Percentiles rank a stretch among this genome's conserved stretches.
Evolutionary conservation across 2,113 vertebrate genomes (phyloP).

Genomic region (Rhombomys opimus): DNA sequence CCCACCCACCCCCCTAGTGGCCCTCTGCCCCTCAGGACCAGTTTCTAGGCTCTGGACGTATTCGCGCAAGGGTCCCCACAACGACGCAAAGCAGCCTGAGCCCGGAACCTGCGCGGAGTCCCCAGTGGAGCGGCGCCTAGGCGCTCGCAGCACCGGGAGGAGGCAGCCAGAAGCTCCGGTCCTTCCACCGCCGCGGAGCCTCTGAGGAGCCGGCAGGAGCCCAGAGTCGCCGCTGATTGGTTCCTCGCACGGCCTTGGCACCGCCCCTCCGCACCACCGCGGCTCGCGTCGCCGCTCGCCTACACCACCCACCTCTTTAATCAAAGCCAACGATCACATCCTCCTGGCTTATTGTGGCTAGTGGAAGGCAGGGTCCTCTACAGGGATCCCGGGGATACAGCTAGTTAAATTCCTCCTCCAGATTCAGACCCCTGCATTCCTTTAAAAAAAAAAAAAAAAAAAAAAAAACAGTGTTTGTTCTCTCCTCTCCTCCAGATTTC

Average conservation of each 20-base stretch:
- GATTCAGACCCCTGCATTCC: slow-evolving; percentile 43
- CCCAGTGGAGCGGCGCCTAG: not conserved
- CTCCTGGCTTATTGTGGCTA: not conserved
- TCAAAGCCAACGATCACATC: slow-evolving; percentile 1
- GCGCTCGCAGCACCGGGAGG: not conserved
- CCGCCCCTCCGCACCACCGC: slow-evolving; percentile 41
- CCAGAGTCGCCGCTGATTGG: slow-evolving; percentile 66
- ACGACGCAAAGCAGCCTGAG: not conserved
- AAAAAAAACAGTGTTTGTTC: slow-evolving; percentile 51
- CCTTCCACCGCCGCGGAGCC: not conserved
- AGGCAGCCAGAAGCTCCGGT: not conserved
- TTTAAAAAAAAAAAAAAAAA: slow-evolving; percentile 39
- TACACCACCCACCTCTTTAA: slow-evolving; percentile 55
- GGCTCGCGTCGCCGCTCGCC: not conserved
- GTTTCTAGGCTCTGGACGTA: not conserved
- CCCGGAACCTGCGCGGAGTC: not conserved
- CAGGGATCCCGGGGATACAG: not conserved
- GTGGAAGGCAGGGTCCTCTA: not conserved
- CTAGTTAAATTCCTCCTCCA: slow-evolving; percentile 62
- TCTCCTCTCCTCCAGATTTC: slow-evolving; percentile 1
- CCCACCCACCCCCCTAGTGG: not conserved
- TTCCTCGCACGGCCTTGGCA: not conserved
- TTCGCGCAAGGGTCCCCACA: not conserved
- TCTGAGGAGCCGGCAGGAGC: not conserved
- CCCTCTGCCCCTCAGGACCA: not conserved